phyloP scores from a whole-genome alignment of 2,888 invertebrate species.

The Drosophila nigritarsus region DNA sequence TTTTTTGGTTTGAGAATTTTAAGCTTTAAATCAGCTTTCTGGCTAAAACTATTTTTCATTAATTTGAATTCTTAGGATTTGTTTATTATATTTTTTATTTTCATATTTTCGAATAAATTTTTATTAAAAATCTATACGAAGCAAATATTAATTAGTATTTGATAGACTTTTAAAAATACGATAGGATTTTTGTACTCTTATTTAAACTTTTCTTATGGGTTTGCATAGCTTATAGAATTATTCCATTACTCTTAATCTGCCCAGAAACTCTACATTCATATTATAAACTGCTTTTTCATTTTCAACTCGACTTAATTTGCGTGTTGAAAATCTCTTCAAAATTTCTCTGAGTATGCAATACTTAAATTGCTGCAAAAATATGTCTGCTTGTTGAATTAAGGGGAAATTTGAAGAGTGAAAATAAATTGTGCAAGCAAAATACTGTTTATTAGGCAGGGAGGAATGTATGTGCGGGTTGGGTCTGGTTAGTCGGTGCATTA shows the following conservation, averaged over 20 bases:
- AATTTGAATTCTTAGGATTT: neutral
- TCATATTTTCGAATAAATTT: neutral
- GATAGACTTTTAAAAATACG: neutral
- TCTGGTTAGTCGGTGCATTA: conserved; percentile 32
- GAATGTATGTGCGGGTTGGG: neutral
- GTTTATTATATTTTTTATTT: neutral
- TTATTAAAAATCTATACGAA: neutral
- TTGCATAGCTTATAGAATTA: neutral
- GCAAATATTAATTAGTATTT: neutral
- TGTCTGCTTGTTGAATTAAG: conserved; percentile 25
- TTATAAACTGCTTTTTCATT: conserved; percentile 5
- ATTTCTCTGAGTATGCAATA: conserved; percentile 40
- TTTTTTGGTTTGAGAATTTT: neutral
- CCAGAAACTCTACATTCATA: too few species aligned
- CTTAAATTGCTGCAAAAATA: conserved; percentile 43
- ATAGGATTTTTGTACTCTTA: too few species aligned
- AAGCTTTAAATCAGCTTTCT: neutral
- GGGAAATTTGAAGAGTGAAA: conserved; percentile 41
- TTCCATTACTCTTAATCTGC: neutral
- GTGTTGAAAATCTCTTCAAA: conserved; percentile 50
- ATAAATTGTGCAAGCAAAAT: conserved; percentile 51
- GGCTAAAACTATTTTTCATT: too few species aligned
- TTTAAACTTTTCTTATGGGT: neutral
- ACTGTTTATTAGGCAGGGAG: neutral
- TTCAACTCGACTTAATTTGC: conserved; percentile 25